Evolutionary conservation across 2,113 vertebrate genomes (phyloP).

Genomic region (Trogon melanurus): DNA sequence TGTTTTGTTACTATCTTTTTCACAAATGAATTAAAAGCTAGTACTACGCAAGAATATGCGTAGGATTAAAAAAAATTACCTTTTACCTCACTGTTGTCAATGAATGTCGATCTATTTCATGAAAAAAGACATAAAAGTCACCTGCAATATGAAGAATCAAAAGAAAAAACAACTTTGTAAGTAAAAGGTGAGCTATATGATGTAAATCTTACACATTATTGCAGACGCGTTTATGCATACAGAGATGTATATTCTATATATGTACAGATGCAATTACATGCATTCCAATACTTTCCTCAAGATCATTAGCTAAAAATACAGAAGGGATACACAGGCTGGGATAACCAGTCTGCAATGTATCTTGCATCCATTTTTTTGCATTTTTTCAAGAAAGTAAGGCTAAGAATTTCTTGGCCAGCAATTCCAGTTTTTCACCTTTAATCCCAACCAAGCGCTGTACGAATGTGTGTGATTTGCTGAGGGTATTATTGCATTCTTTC

Average conservation of each 20-base stretch:
- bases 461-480: not conserved
- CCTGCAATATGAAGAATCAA: not conserved
- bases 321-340: not conserved
- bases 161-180: not conserved
- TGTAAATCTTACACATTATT: not conserved
- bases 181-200: not conserved
- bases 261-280: not conserved
- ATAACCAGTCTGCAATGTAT: not conserved
- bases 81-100: not conserved
- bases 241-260: not conserved
- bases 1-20: not conserved
- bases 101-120: not conserved
- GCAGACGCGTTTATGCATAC: not conserved
- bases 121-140: not conserved
- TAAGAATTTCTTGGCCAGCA: not conserved
- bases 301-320: not conserved
- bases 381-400: not conserved
- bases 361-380: not conserved
- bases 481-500: not conserved
- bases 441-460: not conserved
- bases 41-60: not conserved
- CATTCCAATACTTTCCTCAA: not conserved
- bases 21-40: not conserved
- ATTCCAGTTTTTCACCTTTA: not conserved
- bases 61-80: not conserved